Conservation (phyloP, 2,888 invertebrate species). For the Leucoma salicis region DNA sequence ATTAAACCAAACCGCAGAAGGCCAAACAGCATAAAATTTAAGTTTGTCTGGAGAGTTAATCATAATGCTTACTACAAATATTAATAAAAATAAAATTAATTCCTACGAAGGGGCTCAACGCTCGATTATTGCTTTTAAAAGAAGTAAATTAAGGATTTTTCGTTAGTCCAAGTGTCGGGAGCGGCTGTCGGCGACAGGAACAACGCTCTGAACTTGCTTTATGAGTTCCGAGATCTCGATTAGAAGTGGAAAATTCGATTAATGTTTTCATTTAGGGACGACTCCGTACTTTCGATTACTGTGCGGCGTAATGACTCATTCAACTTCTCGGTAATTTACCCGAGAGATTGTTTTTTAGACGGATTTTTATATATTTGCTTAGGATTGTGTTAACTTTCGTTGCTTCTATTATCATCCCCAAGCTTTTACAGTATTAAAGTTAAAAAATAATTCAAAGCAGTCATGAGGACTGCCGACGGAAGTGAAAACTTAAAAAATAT, state of each 20-base stretch:
- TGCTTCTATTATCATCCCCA: too few species aligned
- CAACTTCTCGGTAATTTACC: constrained; percentile 29
- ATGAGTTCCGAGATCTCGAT: constrained; percentile 60
- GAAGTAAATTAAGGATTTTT: constrained; percentile 60
- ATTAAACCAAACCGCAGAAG: too few species aligned
- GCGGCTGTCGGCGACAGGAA: constrained; percentile 58
- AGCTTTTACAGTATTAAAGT: too few species aligned
- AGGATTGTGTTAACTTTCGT: too few species aligned
- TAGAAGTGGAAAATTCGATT: constrained; percentile 61
- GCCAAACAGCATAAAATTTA: constrained; percentile 11
- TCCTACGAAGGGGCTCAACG: constrained; percentile 35
- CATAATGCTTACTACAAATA: constrained; percentile 29
- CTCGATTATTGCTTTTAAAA: constrained; percentile 54
- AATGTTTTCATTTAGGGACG: constrained; percentile 46
- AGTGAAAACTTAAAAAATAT: too few species aligned
- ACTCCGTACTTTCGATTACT: constrained; percentile 36
- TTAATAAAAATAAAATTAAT: constrained; percentile 55
- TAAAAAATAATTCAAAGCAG: too few species aligned
- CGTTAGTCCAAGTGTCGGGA: constrained; percentile 38
- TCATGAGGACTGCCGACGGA: too few species aligned
- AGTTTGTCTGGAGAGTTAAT: constrained; percentile 45
- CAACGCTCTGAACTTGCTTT: constrained; percentile 45
- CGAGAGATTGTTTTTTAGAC: constrained; percentile 19
- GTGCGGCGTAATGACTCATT: constrained; percentile 40
- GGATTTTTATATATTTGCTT: constrained; percentile 17